These are phyloP conservation scores for Dipodomys ordii DNA, from an alignment of 2,113 vertebrate species.

Conservation along the genomic window DNA sequence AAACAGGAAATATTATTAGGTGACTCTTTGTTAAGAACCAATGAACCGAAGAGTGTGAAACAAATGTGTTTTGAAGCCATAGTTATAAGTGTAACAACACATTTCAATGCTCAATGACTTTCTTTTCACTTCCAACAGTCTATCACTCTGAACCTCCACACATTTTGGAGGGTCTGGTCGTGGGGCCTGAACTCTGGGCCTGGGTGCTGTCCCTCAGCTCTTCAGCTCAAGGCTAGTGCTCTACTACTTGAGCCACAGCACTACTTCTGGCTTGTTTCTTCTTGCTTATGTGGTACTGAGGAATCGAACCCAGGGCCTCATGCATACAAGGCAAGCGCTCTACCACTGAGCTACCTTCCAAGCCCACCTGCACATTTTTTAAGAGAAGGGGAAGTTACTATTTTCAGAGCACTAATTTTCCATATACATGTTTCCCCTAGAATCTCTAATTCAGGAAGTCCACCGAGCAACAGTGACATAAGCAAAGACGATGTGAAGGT, in stretches of 20 bases:
- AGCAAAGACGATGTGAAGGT: not conserved
- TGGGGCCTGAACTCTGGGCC: too few relatives aligned
- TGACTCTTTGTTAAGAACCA: conserved; percentile 31
- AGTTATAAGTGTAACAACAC: not conserved
- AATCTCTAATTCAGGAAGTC: not conserved
- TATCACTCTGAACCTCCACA: not conserved
- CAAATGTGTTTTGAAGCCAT: not conserved
- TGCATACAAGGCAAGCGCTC: too few relatives aligned
- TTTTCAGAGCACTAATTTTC: conserved; percentile 33
- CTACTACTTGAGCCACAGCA: too few relatives aligned
- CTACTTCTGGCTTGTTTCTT: too few relatives aligned
- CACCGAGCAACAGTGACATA: not conserved
- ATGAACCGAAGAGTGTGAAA: not conserved
- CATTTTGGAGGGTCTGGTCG: too few relatives aligned
- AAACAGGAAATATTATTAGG: not conserved
- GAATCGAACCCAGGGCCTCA: too few relatives aligned
- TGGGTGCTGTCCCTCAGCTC: too few relatives aligned
- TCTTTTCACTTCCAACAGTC: not conserved
- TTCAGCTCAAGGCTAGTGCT: too few relatives aligned
- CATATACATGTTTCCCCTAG: not conserved
- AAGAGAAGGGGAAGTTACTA: not conserved
- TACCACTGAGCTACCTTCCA: too few relatives aligned
- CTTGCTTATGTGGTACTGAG: too few relatives aligned
- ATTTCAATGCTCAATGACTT: not conserved
- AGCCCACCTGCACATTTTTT: not conserved